A percentile compares a stretch with the other conserved stretches of the same genome.
Conservation (phyloP, 2,113 vertebrate species). For the Spheniscus mendiculus region DNA sequence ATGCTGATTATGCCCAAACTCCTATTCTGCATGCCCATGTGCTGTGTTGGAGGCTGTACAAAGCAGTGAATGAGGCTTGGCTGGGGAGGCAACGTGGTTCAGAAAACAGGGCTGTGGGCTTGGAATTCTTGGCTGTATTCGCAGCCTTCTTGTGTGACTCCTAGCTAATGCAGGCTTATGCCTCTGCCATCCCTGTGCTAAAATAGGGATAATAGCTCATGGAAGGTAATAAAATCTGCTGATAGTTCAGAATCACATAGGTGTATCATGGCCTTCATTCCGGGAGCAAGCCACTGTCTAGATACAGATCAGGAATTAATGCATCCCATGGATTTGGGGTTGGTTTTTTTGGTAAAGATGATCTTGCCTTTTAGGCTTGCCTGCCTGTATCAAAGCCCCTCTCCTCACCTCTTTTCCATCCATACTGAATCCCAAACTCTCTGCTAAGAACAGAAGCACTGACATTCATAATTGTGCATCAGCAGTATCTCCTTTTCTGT, state of each 20-base stretch:
- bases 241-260: background rate
- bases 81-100: background rate
- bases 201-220: background rate
- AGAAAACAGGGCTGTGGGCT: background rate
- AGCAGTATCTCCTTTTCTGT: background rate
- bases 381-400: background rate
- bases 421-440: background rate
- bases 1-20: background rate
- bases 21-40: fast-evolving
- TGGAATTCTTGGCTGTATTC: background rate
- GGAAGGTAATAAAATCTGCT: background rate
- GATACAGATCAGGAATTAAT: background rate
- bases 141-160: background rate
- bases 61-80: background rate
- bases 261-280: background rate
- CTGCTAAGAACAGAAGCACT: background rate
- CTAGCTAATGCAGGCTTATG: background rate
- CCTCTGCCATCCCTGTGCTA: background rate
- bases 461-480: background rate
- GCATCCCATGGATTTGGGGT: background rate
- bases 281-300: background rate
- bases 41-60: background rate
- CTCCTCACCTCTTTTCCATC: background rate
- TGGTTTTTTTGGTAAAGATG: background rate
- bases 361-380: background rate